These are phyloP conservation scores for Drosophila pandora DNA, from an alignment of 1,140 invertebrate genomes.

Conservation along the genomic window DNA sequence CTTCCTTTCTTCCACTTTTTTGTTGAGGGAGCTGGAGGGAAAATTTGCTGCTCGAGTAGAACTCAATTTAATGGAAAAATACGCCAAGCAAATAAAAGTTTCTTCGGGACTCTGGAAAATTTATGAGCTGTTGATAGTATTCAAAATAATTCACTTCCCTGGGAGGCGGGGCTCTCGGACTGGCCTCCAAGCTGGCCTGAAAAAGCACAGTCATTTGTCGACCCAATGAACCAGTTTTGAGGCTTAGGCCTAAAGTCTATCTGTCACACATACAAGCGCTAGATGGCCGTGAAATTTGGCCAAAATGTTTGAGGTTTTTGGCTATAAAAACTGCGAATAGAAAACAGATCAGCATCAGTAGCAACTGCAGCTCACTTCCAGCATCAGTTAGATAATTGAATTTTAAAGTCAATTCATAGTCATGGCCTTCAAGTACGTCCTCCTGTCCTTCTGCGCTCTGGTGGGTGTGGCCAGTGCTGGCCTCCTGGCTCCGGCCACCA, in stretches of 20 bases:
- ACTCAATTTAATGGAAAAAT: conserved; percentile 82
- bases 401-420: conserved; percentile 2
- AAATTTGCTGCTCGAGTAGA: conserved; percentile 78
- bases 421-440: conserved; percentile 83
- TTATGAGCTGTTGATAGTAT: conserved; percentile 77
- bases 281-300: conserved; percentile 68
- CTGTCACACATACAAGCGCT: conserved; percentile 61
- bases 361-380: conserved; percentile 38
- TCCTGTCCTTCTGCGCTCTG: conserved; percentile 83
- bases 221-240: conserved; percentile 71
- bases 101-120: conserved; percentile 51
- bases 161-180: conserved; percentile 28
- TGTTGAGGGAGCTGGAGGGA: conserved; percentile 8
- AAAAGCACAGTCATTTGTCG: conserved; percentile 47
- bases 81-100: conserved; percentile 73
- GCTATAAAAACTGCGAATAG: conserved; percentile 58
- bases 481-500: conserved; percentile 57
- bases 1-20: not conserved
- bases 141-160: conserved; percentile 74
- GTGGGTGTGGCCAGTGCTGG: conserved; percentile 84
- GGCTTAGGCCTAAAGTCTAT: conserved; percentile 72
- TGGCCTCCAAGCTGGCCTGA: conserved; percentile 33
- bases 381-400: conserved; percentile 26
- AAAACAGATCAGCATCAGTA: conserved; percentile 63
- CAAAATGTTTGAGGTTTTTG: conserved; percentile 33